phyloP scores from a whole-genome alignment of 1,140 invertebrate species.

The Dinoponera quadriceps region DNA sequence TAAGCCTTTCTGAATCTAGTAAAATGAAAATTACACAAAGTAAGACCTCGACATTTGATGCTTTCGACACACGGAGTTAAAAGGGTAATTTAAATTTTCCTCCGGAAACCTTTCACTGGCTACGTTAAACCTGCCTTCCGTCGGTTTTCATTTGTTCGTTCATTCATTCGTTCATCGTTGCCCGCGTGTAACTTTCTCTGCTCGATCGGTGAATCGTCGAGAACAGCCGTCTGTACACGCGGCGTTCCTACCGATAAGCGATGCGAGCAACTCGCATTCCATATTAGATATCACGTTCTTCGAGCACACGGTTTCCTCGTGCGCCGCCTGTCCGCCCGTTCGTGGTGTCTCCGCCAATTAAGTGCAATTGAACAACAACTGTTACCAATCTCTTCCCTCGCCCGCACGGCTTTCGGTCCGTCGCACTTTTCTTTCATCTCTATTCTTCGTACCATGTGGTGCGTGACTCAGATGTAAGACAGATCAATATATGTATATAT shows the following conservation, averaged over 20 bases:
- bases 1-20: no score
- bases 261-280: slow-evolving; percentile 30
- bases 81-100: background rate
- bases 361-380: slow-evolving; percentile 81
- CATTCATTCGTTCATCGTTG: background rate
- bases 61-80: no score
- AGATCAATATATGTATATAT: slow-evolving; percentile 43
- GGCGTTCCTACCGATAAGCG: background rate
- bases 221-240: background rate
- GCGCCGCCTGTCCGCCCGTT: slow-evolving; percentile 39
- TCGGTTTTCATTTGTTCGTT: background rate
- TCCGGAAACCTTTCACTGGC: slow-evolving; percentile 10
- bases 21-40: no score
- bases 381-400: slow-evolving; percentile 72
- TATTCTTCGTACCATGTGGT: slow-evolving; percentile 5
- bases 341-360: slow-evolving; percentile 77
- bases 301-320: slow-evolving; percentile 67
- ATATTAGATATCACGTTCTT: slow-evolving; percentile 35
- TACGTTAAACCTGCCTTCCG: background rate
- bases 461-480: slow-evolving; percentile 10
- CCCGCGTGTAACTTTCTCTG: slow-evolving; percentile 14
- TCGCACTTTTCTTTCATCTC: slow-evolving; percentile 59
- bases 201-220: slow-evolving; percentile 9
- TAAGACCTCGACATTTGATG: no score
- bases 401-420: slow-evolving; percentile 42